Conservation (phyloP, 2,113 vertebrate species). For the Clarias macrocephalus region DNA sequence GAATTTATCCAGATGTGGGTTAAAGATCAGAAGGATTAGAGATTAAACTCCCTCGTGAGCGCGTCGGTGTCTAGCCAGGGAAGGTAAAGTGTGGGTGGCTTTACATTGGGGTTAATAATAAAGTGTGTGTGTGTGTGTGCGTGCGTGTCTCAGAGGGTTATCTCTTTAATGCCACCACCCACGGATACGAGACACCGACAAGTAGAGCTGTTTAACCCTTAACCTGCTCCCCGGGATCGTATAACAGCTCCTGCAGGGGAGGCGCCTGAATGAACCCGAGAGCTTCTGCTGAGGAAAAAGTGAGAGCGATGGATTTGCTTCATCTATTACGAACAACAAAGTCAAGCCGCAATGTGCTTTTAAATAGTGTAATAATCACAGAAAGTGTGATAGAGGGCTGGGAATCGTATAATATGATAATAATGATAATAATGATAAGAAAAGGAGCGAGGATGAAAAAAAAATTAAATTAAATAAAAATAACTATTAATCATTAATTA, state of each 20-base stretch:
- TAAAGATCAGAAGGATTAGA: neutral
- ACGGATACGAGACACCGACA: constrained; percentile 52
- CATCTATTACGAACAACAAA: neutral
- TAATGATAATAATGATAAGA: no score
- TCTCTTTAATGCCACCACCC: constrained; percentile 50
- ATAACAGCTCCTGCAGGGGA: constrained; percentile 31
- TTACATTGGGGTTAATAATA: constrained; percentile 41
- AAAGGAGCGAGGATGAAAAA: no score
- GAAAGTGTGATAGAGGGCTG: neutral
- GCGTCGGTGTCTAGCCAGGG: neutral
- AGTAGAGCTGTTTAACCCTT: constrained; percentile 62
- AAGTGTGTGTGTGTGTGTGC: constrained; percentile 37
- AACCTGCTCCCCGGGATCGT: constrained; percentile 49
- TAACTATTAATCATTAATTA: no score
- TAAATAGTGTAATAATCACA: neutral
- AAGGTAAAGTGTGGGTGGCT: constrained; percentile 24
- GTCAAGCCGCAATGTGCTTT: neutral
- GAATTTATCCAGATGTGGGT: neutral
- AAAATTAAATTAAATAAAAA: no score
- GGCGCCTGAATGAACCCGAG: neutral
- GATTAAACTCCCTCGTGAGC: constrained; percentile 2
- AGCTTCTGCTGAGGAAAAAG: neutral
- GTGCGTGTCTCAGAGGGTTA: constrained; percentile 40
- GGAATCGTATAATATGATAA: no score
- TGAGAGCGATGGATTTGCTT: neutral